phyloP scores from a whole-genome alignment of 2,797 vertebrate species.

The Anguilla megastoma region DNA sequence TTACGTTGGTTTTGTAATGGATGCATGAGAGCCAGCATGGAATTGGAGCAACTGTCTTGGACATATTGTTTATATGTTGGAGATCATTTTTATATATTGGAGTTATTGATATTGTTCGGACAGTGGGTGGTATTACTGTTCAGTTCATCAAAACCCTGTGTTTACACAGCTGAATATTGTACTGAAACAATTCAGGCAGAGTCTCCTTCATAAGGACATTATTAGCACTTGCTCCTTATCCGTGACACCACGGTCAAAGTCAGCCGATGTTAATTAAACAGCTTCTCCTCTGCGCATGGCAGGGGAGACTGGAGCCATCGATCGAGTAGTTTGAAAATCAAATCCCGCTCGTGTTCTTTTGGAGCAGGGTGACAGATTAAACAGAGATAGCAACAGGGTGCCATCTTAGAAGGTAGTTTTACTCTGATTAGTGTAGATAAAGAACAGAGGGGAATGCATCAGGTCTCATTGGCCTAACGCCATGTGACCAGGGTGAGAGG shows the following conservation, averaged over 20 bases:
- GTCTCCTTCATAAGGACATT: not conserved
- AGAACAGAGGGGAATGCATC: not conserved
- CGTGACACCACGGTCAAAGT: not conserved
- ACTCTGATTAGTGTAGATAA: slow-evolving; percentile 8
- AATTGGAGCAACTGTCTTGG: slow-evolving; percentile 9
- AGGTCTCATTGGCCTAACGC: slow-evolving; percentile 7
- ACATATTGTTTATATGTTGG: not conserved
- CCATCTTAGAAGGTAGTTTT: slow-evolving; percentile 7
- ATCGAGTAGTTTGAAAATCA: slow-evolving; percentile 21
- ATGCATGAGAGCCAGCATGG: not conserved
- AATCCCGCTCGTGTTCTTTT: slow-evolving; percentile 19
- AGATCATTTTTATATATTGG: not conserved
- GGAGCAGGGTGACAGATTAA: not conserved
- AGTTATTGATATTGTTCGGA: not conserved
- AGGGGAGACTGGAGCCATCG: slow-evolving; percentile 13
- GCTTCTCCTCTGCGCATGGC: not conserved
- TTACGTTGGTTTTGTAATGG: not conserved
- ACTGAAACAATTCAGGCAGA: not conserved
- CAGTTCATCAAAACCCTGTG: not conserved
- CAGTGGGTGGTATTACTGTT: not conserved
- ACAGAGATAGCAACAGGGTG: slow-evolving; percentile 13
- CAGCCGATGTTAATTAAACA: slow-evolving; percentile 3
- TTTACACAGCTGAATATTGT: not conserved
- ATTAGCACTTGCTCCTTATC: not conserved
- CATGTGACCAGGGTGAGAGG: not conserved